Base-by-base conservation (phyloP, 2,113 vertebrate genomes). In the Hippocampus mohnikei region DNA sequence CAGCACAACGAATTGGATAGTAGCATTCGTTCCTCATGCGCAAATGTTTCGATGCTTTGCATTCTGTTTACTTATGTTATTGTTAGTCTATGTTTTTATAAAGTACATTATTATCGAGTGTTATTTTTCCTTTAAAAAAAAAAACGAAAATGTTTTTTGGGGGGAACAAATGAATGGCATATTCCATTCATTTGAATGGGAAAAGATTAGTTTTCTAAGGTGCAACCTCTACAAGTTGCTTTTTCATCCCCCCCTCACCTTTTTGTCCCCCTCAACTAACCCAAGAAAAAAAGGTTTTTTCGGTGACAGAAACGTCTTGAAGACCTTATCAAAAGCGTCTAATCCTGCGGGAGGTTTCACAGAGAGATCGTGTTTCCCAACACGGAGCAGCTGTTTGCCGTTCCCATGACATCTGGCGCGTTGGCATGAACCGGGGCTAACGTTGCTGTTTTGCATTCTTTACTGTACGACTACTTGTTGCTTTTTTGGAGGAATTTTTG, bases 281-380 rank as follows among this genome's bases (percentile, higher is more conserved):
- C 27, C 27, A 27, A 27, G 27, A 27, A 27, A 21, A 42, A 23
- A 83, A 77, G 86, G 76, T 81, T 82, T 79, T 27, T 21, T 41
- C 15, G 50, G 79, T 86, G 83, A 90, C 89, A 90, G 87, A 91
- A 90, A 84, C 85, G 85, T 92, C 86, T 87, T 75, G 69, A 87
- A 79, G 80, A 88, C 85, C 88, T 89, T 89, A 91, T 93, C 89
- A 92, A 92, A 92, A 88, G 86, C 82, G 73, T 27, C 67, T 91
- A 91, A 92, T 91, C 90, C 90, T 82, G 62, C 20, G 75, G 81
- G 77, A 23, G 86, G 74, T 90, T 93, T 93, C 92, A 92, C 92
- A 93, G 92, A 93, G 86, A 86, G 88, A 92, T 93, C 78, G 75
- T 27, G 89, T 93, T 92, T 91, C 92, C 66, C 79, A 88, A 87